Percentiles rank a stretch among this genome's conserved stretches.
phyloP scores from a whole-genome alignment of 2,113 vertebrate genomes.

The Aythya baeri region DNA sequence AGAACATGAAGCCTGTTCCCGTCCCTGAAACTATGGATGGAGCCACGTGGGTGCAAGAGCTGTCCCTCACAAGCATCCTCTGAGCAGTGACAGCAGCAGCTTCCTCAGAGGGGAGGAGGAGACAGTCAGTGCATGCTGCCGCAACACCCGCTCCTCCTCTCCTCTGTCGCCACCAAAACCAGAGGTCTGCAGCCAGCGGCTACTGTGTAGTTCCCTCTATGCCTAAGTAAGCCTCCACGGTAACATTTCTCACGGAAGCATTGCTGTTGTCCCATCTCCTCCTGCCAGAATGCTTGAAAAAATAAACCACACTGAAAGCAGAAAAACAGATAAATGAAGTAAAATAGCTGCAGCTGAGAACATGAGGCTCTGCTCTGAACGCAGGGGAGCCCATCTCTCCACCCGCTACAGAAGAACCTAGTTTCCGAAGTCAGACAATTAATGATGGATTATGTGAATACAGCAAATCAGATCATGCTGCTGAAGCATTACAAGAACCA shows the following conservation, averaged over 20 bases:
- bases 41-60: not conserved
- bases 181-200: not conserved
- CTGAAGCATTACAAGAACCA: constrained; percentile 11
- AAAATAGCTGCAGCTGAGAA: not conserved
- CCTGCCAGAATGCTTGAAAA: not conserved
- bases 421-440: constrained; percentile 4
- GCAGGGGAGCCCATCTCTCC: not conserved
- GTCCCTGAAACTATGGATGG: not conserved
- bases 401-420: not conserved
- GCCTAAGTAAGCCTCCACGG: not conserved
- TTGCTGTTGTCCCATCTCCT: not conserved
- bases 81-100: not conserved
- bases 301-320: constrained; percentile 26
- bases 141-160: not conserved
- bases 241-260: constrained; percentile 20
- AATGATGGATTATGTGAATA: constrained; percentile 18
- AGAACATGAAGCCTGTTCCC: not conserved
- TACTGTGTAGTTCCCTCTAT: not conserved
- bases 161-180: not conserved
- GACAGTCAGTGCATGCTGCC: not conserved
- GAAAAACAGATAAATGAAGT: constrained; percentile 1
- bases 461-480: constrained; percentile 15
- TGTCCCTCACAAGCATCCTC: not conserved
- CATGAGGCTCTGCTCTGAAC: not conserved
- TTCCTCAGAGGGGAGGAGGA: not conserved